These are phyloP conservation scores for Lasioglossum calceatum DNA, from an alignment of 2,888 invertebrate genomes.

Conservation along the genomic window DNA sequence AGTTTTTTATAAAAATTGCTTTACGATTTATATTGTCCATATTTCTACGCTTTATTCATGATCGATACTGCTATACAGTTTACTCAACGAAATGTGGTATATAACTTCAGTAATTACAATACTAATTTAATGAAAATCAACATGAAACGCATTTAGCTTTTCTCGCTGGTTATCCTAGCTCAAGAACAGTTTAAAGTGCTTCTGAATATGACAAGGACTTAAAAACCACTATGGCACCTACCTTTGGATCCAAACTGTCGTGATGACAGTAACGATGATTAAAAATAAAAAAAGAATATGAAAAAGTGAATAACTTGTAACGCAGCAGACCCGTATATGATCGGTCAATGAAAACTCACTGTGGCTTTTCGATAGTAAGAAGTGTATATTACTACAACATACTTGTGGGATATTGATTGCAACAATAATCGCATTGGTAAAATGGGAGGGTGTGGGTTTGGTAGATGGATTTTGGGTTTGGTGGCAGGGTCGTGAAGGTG, in stretches of 20 bases:
- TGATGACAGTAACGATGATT: neutral
- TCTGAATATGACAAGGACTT: no score
- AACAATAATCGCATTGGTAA: slow-evolving; percentile 51
- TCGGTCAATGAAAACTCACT: slow-evolving; percentile 45
- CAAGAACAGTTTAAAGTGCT: neutral
- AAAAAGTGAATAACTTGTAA: neutral
- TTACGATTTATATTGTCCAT: no score
- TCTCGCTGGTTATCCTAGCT: neutral
- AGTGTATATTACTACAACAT: slow-evolving; percentile 65
- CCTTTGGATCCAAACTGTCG: neutral
- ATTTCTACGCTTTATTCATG: no score
- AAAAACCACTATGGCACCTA: neutral
- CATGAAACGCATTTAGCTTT: neutral
- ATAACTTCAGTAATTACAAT: no score
- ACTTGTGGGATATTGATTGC: slow-evolving; percentile 50
- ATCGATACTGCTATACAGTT: no score
- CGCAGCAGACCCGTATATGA: neutral
- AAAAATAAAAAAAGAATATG: neutral
- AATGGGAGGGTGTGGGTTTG: neutral
- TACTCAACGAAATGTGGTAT: no score
- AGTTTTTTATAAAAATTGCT: no score
- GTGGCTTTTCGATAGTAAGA: slow-evolving; percentile 56
- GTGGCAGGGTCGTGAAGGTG: neutral
- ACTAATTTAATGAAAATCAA: no score
- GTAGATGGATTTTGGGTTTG: neutral